phyloP scores from a whole-genome alignment of 2,797 vertebrate species.

The Enteromius treurensis region DNA sequence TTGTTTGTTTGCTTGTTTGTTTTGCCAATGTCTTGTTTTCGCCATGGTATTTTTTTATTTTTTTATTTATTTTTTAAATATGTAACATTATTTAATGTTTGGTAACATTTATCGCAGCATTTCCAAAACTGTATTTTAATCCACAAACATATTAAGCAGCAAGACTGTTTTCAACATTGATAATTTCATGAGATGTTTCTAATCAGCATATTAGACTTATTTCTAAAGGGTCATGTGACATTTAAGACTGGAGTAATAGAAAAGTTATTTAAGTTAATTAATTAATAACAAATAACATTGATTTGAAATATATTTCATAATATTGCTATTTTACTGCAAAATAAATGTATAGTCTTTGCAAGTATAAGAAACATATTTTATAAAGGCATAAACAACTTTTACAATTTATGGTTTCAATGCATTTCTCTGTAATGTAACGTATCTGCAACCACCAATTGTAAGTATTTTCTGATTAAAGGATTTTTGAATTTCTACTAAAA shows the following conservation, averaged over 20 bases:
- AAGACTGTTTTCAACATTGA: neutral
- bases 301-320: neutral
- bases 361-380: neutral
- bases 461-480: neutral
- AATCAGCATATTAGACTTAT: neutral
- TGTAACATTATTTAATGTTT: no score
- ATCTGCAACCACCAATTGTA: neutral
- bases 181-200: neutral
- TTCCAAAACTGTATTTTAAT: neutral
- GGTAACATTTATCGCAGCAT: no score
- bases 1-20: no score
- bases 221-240: neutral
- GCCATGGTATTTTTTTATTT: no score
- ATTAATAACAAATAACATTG: no score
- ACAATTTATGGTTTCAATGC: neutral
- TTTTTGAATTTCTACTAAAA: conserved; percentile 3
- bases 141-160: neutral
- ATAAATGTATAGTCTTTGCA: neutral
- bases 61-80: no score
- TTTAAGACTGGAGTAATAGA: neutral
- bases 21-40: no score
- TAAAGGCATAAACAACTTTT: neutral
- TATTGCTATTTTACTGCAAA: neutral
- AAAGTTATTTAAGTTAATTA: neutral
- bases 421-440: neutral